A percentile compares a stretch with the other conserved stretches of the same genome.
Conservation (phyloP, 1,140 invertebrate genomes). For the Drosophila bocki region DNA sequence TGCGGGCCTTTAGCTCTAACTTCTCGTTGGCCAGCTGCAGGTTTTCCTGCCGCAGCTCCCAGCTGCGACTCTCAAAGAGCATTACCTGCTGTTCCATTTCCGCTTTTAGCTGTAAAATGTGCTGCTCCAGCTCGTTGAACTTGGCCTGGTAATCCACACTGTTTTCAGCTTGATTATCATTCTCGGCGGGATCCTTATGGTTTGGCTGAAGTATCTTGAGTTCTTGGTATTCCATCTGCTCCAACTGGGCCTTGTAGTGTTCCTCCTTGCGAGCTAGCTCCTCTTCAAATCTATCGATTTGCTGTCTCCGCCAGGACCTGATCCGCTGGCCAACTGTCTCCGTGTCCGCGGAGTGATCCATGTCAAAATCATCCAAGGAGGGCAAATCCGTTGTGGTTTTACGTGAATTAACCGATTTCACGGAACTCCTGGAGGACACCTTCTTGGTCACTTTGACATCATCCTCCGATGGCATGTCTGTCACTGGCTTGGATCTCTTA, state of each 20-base stretch:
- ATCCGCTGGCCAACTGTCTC: slow-evolving; percentile 15
- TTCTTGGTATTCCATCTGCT: slow-evolving; percentile 30
- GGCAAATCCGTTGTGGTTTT: neutral
- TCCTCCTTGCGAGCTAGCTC: slow-evolving; percentile 42
- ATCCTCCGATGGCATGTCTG: neutral
- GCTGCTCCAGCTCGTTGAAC: slow-evolving; percentile 55
- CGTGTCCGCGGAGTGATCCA: neutral
- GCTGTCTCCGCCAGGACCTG: slow-evolving; percentile 50
- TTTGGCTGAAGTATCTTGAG: neutral
- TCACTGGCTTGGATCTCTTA: slow-evolving; percentile 12
- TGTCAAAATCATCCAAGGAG: neutral
- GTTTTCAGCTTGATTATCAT: neutral
- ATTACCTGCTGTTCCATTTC: slow-evolving; percentile 48
- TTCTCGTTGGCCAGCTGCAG: slow-evolving; percentile 47
- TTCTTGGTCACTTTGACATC: neutral
- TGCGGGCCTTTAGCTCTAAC: slow-evolving; percentile 42
- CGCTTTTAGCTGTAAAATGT: slow-evolving; percentile 42
- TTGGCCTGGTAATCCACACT: slow-evolving; percentile 37
- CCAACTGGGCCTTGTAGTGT: slow-evolving; percentile 29
- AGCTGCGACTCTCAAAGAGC: slow-evolving; percentile 44
- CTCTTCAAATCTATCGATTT: slow-evolving; percentile 47
- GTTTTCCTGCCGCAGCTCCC: slow-evolving; percentile 59
- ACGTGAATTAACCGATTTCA: neutral
- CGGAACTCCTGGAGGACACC: neutral
- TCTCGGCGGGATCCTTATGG: neutral